Conservation (phyloP, 2,888 invertebrate species). For the Axea sp. region DNA sequence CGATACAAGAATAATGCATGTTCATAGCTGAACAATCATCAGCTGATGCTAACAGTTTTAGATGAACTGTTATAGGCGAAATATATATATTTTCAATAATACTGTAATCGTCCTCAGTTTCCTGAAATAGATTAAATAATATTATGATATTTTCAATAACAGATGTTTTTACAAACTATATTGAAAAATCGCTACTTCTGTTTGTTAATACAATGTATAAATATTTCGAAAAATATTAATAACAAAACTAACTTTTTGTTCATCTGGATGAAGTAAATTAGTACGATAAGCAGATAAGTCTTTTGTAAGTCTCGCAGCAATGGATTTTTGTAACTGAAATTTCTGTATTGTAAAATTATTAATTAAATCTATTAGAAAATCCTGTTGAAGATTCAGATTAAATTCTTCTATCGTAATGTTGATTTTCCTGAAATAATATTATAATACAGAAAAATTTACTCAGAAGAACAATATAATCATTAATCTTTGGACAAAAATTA, state of each 20-base stretch:
- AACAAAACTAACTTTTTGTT: conserved; percentile 32
- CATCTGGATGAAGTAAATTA: conserved; percentile 39
- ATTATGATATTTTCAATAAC: too few relatives aligned
- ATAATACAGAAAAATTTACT: neutral
- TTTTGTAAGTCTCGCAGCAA: conserved; percentile 72
- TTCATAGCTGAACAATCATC: conserved; percentile 66
- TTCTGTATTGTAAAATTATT: conserved; percentile 68
- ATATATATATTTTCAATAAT: conserved; percentile 76
- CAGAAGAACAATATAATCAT: too few relatives aligned
- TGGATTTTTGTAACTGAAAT: conserved; percentile 71
- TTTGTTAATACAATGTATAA: too few relatives aligned
- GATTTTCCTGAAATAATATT: conserved; percentile 67
- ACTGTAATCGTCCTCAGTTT: conserved; percentile 10
- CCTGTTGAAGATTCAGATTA: conserved; percentile 72
- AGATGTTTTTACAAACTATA: too few relatives aligned
- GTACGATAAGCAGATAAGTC: conserved; percentile 71
- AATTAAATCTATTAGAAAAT: conserved; percentile 71
- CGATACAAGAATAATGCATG: conserved; percentile 64
- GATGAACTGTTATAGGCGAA: conserved; percentile 82
- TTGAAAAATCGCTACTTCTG: too few relatives aligned
- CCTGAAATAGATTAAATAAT: too few relatives aligned
- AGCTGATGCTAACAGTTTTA: conserved; percentile 81
- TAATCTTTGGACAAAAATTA: too few relatives aligned
- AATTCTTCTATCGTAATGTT: conserved; percentile 71
- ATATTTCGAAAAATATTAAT: conserved; percentile 11